Conservation (phyloP, 1,140 invertebrate genomes). For the Cheumatopsyche charites region DNA sequence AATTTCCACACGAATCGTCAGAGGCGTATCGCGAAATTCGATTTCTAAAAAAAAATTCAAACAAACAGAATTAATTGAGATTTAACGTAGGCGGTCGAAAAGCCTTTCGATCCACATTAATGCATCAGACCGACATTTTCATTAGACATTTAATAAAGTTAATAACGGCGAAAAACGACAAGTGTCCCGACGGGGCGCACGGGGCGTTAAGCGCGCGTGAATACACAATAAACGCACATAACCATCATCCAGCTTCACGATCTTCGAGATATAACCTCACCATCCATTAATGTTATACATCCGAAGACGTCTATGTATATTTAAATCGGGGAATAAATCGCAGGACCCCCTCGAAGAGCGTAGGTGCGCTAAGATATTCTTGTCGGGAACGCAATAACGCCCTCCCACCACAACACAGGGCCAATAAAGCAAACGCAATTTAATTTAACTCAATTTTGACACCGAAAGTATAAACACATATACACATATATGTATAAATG, state of each 20-base stretch:
- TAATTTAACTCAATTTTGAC: constrained; percentile 18
- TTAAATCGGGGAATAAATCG: no score
- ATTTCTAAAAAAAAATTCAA: no score
- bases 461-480: not conserved
- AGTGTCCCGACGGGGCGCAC: not conserved
- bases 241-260: not conserved
- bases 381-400: constrained; percentile 1
- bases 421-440: constrained; percentile 5
- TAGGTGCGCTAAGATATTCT: constrained; percentile 16
- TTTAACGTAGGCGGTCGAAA: constrained; percentile 1
- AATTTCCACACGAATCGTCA: no score
- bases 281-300: not conserved
- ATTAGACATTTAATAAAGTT: constrained; percentile 31
- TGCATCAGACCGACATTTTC: constrained; percentile 3
- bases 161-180: not conserved
- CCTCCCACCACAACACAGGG: no score
- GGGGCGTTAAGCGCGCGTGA: not conserved
- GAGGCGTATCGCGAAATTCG: no score
- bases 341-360: no score
- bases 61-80: no score
- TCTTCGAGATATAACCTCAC: not conserved
- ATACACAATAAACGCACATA: not conserved
- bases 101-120: not conserved
- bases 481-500: no score
- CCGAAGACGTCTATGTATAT: no score